Evolutionary conservation across 2,888 invertebrate genomes (phyloP).

Genomic region (Hyalella azteca): DNA sequence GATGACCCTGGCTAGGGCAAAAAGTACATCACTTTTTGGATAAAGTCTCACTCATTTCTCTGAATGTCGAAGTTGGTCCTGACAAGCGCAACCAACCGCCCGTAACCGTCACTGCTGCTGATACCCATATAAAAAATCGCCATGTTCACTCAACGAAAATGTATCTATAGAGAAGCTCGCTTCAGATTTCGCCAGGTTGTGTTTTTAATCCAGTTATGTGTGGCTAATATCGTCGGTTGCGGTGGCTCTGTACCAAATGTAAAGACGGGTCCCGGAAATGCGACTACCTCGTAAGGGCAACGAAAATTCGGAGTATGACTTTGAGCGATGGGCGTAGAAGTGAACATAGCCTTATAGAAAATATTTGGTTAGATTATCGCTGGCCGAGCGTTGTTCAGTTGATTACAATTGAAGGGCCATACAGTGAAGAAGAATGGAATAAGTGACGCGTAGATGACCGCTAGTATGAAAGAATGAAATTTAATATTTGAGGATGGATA

Average conservation of each 20-base stretch:
- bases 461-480: too few relatives aligned
- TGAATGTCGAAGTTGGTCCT: neutral
- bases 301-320: too few relatives aligned
- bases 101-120: constrained; percentile 15
- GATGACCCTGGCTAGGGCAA: too few relatives aligned
- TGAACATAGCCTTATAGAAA: too few relatives aligned
- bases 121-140: neutral
- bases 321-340: constrained; percentile 35
- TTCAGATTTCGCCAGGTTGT: neutral
- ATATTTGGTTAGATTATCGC: too few relatives aligned
- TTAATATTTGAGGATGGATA: too few relatives aligned
- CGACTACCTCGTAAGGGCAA: neutral
- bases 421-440: too few relatives aligned
- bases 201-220: constrained; percentile 23
- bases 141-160: neutral
- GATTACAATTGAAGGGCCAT: too few relatives aligned
- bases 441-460: too few relatives aligned
- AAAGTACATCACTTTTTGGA: too few relatives aligned
- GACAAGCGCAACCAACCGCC: neutral
- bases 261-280: constrained; percentile 15
- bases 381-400: too few relatives aligned
- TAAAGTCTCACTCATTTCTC: too few relatives aligned
- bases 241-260: neutral
- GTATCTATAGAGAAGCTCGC: neutral
- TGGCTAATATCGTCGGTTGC: constrained; percentile 9